These are phyloP conservation scores for Drosophila vallismaia DNA, from an alignment of 2,888 invertebrate species.

Conservation along the genomic window DNA sequence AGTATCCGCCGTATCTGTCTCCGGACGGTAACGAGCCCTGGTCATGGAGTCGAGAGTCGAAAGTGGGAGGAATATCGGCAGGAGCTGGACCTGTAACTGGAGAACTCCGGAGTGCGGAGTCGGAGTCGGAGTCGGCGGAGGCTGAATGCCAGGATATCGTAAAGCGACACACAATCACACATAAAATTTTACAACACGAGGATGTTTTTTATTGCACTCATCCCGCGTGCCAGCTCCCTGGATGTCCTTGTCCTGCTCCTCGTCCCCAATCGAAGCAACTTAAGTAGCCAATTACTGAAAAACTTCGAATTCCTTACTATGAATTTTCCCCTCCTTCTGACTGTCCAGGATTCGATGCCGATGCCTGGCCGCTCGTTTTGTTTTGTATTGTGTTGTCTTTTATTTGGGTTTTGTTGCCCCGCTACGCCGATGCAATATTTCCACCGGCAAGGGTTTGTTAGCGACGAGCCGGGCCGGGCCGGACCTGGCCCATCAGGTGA, in stretches of 20 bases:
- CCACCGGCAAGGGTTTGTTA: constrained; percentile 54
- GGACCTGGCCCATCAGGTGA: constrained; percentile 27
- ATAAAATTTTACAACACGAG: constrained; percentile 78
- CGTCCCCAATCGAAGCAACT: constrained; percentile 68
- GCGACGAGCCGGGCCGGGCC: constrained; percentile 6
- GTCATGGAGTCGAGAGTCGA: constrained; percentile 22
- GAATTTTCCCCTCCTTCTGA: constrained; percentile 29
- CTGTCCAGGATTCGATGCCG: constrained; percentile 9
- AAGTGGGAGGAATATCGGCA: constrained; percentile 11
- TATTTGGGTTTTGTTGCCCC: constrained; percentile 7
- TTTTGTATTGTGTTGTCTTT: constrained; percentile 1
- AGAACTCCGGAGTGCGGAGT: constrained; percentile 6
- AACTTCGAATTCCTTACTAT: constrained; percentile 69
- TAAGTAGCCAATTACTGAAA: constrained; percentile 77
- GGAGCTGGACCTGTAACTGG: constrained; percentile 10
- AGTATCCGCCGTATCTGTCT: constrained; percentile 48
- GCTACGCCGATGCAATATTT: background rate
- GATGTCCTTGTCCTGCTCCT: constrained; percentile 8
- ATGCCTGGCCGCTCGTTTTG: constrained; percentile 22
- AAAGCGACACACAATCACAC: constrained; percentile 79
- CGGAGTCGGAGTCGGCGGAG: background rate
- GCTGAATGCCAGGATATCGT: constrained; percentile 70
- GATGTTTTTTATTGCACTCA: constrained; percentile 76
- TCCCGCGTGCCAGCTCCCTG: constrained; percentile 17
- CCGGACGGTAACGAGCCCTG: constrained; percentile 69